These are phyloP conservation scores for Pedetes capensis DNA, from an alignment of 2,113 vertebrate genomes.

Conservation along the genomic window DNA sequence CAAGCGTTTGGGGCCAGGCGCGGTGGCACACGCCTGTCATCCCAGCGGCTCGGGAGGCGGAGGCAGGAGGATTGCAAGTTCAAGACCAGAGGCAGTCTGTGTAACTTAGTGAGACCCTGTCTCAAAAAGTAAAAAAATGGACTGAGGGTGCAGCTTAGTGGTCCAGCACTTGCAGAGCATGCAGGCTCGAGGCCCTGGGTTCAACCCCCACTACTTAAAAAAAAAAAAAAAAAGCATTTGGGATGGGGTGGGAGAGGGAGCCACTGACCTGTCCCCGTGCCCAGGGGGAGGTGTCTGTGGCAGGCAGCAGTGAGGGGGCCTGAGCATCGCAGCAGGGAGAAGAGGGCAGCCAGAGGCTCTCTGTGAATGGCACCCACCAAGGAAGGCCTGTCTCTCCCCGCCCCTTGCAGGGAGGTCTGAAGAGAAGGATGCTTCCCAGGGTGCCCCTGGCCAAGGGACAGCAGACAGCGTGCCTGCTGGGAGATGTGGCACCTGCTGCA, in stretches of 20 bases:
- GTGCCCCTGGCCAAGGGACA: slow-evolving; percentile 33
- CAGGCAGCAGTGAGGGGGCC: background rate
- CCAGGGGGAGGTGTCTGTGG: rapidly evolving
- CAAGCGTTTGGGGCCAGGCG: background rate
- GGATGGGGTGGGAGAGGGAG: background rate
- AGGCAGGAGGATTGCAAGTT: too few relatives aligned
- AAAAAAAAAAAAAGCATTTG: too few relatives aligned
- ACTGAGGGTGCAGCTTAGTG: too few relatives aligned
- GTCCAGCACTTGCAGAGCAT: too few relatives aligned
- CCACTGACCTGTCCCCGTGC: background rate
- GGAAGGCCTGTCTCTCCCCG: background rate
- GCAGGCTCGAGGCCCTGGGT: too few relatives aligned
- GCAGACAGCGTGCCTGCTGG: background rate
- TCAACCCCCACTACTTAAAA: too few relatives aligned
- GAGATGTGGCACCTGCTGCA: background rate
- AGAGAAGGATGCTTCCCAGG: slow-evolving; percentile 12
- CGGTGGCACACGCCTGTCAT: too few relatives aligned
- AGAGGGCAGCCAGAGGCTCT: background rate
- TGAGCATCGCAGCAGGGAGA: rapidly evolving
- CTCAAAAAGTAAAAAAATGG: too few relatives aligned
- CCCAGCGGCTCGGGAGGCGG: too few relatives aligned
- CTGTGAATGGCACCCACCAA: background rate
- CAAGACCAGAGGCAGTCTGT: too few relatives aligned
- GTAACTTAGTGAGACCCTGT: too few relatives aligned
- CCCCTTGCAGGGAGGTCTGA: slow-evolving; percentile 74